These are phyloP conservation scores for Gouania willdenowi DNA, from an alignment of 2,797 vertebrate species.

Conservation along the genomic window DNA sequence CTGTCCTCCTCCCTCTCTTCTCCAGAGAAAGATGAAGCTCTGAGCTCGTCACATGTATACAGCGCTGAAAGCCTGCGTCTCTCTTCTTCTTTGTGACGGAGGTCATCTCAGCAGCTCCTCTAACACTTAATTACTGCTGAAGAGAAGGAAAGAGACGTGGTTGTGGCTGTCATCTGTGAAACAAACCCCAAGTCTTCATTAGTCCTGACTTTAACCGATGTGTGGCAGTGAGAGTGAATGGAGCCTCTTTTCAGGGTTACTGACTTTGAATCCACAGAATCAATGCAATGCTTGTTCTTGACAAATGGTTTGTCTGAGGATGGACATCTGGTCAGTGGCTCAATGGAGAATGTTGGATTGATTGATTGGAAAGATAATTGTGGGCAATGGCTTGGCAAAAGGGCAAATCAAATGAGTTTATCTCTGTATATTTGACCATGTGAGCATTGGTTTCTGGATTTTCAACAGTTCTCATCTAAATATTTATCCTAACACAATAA, in stretches of 20 bases:
- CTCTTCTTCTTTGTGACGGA: constrained; percentile 19
- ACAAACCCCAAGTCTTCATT: neutral
- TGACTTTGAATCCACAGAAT: constrained; percentile 24
- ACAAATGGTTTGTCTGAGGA: constrained; percentile 24
- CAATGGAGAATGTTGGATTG: neutral
- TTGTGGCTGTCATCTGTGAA: constrained; percentile 11
- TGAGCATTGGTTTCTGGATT: too few relatives aligned
- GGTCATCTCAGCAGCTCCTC: constrained; percentile 51
- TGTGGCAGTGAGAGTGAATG: constrained; percentile 21
- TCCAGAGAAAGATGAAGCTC: constrained; percentile 44
- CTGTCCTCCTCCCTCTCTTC: constrained; percentile 35
- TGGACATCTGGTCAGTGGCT: constrained; percentile 37
- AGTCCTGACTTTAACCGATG: constrained; percentile 29
- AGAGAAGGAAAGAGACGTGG: constrained; percentile 7
- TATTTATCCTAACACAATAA: too few relatives aligned
- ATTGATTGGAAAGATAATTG: neutral
- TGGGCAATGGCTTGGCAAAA: neutral
- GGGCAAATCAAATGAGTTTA: neutral
- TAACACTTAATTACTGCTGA: constrained; percentile 49
- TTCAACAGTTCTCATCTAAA: too few relatives aligned
- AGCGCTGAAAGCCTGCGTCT: constrained; percentile 44
- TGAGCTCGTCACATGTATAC: constrained; percentile 6
- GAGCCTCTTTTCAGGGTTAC: constrained; percentile 25
- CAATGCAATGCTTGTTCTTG: neutral
- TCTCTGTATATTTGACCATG: too few relatives aligned